phyloP scores from a whole-genome alignment of 2,888 invertebrate species.

The Lithophane ornitopus region DNA sequence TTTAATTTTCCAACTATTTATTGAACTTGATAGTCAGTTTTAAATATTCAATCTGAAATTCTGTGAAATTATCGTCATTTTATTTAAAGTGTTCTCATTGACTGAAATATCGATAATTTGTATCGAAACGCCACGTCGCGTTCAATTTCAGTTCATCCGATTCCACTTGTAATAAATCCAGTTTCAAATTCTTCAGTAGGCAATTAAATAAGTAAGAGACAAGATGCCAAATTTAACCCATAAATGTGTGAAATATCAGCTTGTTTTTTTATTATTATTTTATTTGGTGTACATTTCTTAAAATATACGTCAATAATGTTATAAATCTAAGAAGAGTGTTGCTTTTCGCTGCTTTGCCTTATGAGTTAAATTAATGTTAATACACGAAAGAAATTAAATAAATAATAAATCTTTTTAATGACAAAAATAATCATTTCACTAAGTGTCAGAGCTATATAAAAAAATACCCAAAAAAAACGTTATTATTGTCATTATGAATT shows the following conservation, averaged over 20 bases:
- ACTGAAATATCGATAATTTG: background rate
- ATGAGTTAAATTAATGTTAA: background rate
- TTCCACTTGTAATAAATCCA: background rate
- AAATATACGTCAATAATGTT: background rate
- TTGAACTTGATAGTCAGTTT: background rate
- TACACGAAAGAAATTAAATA: background rate
- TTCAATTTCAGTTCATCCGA: background rate
- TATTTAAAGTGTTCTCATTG: background rate
- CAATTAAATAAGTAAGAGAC: background rate
- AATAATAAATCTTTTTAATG: background rate
- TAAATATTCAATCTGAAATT: background rate
- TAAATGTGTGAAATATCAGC: background rate
- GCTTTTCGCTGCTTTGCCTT: background rate
- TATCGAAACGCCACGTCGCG: background rate
- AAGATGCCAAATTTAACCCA: background rate
- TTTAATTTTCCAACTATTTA: background rate
- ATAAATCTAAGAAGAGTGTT: too few species aligned
- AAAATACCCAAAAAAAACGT: too few species aligned
- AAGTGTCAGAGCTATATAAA: too few species aligned
- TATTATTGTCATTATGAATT: background rate
- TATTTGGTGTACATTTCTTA: background rate
- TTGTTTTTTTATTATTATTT: background rate
- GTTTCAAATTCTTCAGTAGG: background rate
- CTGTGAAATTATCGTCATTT: background rate
- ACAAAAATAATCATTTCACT: background rate